phyloP scores from a whole-genome alignment of 2,797 vertebrate genomes.

The Crenuchus spilurus region DNA sequence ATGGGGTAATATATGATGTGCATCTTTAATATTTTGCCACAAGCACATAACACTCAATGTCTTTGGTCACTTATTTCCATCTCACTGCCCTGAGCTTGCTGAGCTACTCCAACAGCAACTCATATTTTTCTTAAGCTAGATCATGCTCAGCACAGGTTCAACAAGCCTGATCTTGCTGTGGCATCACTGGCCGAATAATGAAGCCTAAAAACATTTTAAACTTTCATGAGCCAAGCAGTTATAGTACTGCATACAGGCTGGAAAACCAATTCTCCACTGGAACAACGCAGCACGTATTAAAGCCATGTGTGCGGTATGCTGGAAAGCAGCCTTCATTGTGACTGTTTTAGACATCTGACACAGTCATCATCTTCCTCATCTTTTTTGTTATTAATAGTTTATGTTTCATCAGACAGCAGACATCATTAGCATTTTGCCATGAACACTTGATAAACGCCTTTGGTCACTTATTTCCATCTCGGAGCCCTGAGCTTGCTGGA shows the following conservation, averaged over 20 bases:
- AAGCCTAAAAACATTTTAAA: neutral
- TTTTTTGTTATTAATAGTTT: too few species aligned
- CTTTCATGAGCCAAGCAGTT: neutral
- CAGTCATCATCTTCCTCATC: too few species aligned
- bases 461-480: slow-evolving; percentile 32
- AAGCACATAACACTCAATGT: neutral
- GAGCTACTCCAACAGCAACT: slow-evolving; percentile 20
- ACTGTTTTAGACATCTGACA: too few species aligned
- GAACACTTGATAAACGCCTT: neutral
- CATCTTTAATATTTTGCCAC: slow-evolving; percentile 8
- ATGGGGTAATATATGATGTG: too few species aligned
- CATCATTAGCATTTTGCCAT: slow-evolving; percentile 7
- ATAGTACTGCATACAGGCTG: neutral
- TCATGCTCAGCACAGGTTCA: too few species aligned
- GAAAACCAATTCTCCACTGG: neutral
- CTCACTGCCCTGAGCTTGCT: neutral
- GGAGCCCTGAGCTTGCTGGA: neutral
- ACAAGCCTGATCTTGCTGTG: too few species aligned
- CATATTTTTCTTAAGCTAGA: too few species aligned
- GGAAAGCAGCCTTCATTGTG: neutral
- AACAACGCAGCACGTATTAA: neutral
- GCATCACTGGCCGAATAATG: neutral
- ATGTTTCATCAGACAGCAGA: too few species aligned
- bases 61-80: slow-evolving; percentile 24
- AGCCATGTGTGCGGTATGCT: neutral